Evolutionary conservation across 2,797 vertebrate species (phyloP), one percentile per base, ranked within the genome.

Genomic region (Epinephelus malabaricus): DNA sequence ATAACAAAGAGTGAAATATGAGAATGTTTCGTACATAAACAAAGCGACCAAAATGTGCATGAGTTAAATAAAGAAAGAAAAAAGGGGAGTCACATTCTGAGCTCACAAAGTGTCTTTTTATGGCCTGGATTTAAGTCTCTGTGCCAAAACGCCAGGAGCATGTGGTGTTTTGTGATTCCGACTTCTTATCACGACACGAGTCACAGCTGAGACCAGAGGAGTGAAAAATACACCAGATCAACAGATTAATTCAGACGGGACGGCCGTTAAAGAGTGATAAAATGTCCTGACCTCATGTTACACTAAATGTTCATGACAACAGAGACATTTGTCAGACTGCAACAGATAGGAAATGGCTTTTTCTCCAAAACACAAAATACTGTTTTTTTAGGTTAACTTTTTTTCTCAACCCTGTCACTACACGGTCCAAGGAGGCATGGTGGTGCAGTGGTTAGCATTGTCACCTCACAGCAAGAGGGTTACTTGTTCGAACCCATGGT

Each of bases 1-100:
- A 83, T 50, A 69, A 82, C 54, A 63, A 69, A 17, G 23, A 58
- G 0, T 70, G 81, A 86, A 78, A 87, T n/a, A 40, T 25, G 78
- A 86, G 86, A 54, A 25, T 0, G 18, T 65, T 68, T 55, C 3
- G 45, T 51, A 47, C 38, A 54, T 73, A 68, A 69, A 72, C 47
- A 55, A 43, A 60, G n/a, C 1, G 13, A 25, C n/a, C 3, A 21
- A 64, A 21, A 34, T 34, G 45, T 14, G 2, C 13, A 45, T n/a
- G 15, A 74, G 47, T 34, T 34, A 34, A 34, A 34, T 34, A 34
- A 34, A 34, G 34, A 34, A 34, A 34, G 34, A 34, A 34, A 34
- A 34, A 34, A 34, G 34, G 6, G 34, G 7, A 34, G 34, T 34
- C 34, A 34, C 34, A 34, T 34, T 34, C 43, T 40, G 43, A 14